These are phyloP conservation scores for Phylloscopus trochiloides DNA, from an alignment of 2,113 vertebrate species.

Conservation along the genomic window DNA sequence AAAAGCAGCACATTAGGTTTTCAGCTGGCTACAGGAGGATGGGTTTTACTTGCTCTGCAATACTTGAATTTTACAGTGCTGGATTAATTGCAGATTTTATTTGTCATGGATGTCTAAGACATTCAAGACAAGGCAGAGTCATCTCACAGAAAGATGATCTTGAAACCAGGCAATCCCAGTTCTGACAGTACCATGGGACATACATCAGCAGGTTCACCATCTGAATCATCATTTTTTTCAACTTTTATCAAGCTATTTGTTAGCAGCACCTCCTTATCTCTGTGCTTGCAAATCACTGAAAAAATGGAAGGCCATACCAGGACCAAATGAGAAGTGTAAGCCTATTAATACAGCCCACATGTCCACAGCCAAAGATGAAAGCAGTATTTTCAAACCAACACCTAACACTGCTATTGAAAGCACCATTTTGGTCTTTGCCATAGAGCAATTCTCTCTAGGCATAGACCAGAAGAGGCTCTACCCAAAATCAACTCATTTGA, in stretches of 20 bases:
- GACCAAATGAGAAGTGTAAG: not conserved
- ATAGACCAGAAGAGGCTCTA: not conserved
- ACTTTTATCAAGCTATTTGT: not conserved
- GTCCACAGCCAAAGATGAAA: not conserved
- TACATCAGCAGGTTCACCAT: not conserved
- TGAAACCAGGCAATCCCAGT: not conserved
- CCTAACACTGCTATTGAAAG: not conserved
- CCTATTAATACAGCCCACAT: not conserved
- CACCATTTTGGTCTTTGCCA: not conserved
- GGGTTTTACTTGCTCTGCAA: slow-evolving; percentile 4
- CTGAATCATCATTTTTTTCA: not conserved
- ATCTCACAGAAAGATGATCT: not conserved
- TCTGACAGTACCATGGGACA: not conserved
- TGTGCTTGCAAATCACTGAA: not conserved
- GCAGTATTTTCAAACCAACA: not conserved
- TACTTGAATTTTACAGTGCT: not conserved
- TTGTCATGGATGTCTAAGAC: not conserved
- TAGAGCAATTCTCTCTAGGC: not conserved
- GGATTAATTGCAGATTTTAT: not conserved
- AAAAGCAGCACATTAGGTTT: slow-evolving; percentile 14
- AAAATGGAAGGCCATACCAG: not conserved
- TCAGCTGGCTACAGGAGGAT: slow-evolving; percentile 32
- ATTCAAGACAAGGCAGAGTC: not conserved
- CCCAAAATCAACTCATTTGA: not conserved
- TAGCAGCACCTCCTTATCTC: not conserved